Evolutionary conservation across 1,140 invertebrate genomes (phyloP).

Genomic region (Dolichoris vasculosae): DNA sequence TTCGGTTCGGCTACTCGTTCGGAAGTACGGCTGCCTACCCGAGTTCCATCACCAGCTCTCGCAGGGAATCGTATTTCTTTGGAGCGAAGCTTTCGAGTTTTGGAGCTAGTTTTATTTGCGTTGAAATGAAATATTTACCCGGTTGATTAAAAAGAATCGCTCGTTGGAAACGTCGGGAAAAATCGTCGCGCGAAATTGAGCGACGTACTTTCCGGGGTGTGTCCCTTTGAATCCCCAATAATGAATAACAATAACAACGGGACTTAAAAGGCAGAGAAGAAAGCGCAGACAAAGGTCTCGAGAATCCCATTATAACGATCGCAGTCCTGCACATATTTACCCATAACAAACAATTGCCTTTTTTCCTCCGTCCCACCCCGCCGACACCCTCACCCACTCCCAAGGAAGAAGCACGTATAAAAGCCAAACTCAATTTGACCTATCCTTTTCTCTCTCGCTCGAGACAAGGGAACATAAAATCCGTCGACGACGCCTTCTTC

Average conservation of each 20-base stretch:
- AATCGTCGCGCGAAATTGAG: background rate
- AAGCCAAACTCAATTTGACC: background rate
- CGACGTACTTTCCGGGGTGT: background rate
- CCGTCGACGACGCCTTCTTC: background rate
- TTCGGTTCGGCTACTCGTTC: too few species aligned
- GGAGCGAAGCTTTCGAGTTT: background rate
- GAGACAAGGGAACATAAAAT: background rate
- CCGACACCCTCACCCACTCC: background rate
- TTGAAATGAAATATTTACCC: background rate
- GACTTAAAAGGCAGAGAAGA: background rate
- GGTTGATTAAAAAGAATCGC: background rate
- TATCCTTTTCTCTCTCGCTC: background rate
- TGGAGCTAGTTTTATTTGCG: background rate
- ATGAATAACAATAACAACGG: conserved; percentile 5
- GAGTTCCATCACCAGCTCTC: too few species aligned
- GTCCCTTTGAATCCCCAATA: background rate
- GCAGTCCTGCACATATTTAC: conserved; percentile 20
- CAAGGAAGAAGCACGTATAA: background rate
- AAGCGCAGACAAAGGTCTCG: background rate
- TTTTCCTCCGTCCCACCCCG: background rate
- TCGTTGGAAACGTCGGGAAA: too few species aligned
- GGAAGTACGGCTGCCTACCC: too few species aligned
- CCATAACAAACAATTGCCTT: conserved; percentile 35
- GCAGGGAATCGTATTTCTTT: background rate
- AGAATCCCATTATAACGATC: conserved; percentile 4